phyloP scores from a whole-genome alignment of 2,797 vertebrate species.

The Cyclopterus lumpus region DNA sequence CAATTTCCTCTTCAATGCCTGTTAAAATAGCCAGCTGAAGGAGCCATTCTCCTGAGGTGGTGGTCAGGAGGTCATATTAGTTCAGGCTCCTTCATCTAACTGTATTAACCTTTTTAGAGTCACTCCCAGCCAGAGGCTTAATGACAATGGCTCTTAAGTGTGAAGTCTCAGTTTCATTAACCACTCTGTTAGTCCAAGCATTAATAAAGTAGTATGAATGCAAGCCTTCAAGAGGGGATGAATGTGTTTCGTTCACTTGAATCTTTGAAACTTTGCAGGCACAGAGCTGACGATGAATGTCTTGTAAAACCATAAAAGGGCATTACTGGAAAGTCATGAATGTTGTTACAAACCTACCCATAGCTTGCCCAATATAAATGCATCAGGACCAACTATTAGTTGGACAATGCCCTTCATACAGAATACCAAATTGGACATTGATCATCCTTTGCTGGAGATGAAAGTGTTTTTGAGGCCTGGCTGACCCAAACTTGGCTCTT shows the following conservation, averaged over 20 bases:
- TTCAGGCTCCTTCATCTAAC: constrained; percentile 54
- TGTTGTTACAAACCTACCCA: constrained; percentile 1
- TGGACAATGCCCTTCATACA: not conserved
- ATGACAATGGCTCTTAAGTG: constrained; percentile 49
- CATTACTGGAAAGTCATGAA: constrained; percentile 30
- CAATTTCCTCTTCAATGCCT: constrained; percentile 65
- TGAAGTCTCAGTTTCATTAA: constrained; percentile 60
- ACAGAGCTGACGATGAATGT: constrained; percentile 11
- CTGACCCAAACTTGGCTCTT: constrained; percentile 20
- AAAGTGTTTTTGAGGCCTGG: constrained; percentile 19
- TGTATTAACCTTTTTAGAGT: constrained; percentile 71
- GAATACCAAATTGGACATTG: not conserved
- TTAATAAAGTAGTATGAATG: constrained; percentile 63
- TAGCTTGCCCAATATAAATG: not conserved
- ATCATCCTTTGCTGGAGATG: constrained; percentile 17
- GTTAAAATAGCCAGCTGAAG: constrained; percentile 66
- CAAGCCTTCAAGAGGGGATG: constrained; percentile 50
- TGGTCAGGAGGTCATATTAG: constrained; percentile 67
- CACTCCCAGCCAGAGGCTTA: constrained; percentile 32
- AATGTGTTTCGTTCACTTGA: constrained; percentile 50
- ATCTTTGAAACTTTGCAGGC: constrained; percentile 24
- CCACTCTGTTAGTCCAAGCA: constrained; percentile 29
- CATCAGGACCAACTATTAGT: not conserved
- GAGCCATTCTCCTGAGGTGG: constrained; percentile 66
- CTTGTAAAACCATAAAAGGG: constrained; percentile 34